Conservation (phyloP, 2,113 vertebrate species). For the Callipepla squamata region DNA sequence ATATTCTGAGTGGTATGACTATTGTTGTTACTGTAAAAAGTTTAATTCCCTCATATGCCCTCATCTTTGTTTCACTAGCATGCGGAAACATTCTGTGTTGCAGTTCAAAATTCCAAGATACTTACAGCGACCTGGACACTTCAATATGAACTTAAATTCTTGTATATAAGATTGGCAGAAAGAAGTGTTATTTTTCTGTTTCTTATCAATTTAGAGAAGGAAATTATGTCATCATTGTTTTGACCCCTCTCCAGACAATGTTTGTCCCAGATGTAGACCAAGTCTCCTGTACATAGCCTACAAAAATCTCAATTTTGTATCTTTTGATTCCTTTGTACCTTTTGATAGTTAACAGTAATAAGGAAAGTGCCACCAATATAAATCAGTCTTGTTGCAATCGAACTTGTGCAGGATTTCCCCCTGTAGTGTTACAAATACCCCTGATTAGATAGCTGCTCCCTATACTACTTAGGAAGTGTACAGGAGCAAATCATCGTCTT, state of each 20-base stretch:
- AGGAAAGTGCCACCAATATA: background rate
- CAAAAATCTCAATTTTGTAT: background rate
- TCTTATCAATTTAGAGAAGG: background rate
- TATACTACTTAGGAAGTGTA: background rate
- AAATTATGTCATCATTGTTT: background rate
- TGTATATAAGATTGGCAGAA: background rate
- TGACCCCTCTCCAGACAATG: background rate
- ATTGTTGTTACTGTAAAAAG: background rate
- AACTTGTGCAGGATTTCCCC: background rate
- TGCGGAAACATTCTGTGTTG: background rate
- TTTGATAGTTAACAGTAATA: background rate
- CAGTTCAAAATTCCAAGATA: background rate
- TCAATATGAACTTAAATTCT: background rate
- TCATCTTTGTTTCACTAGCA: background rate
- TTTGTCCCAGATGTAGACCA: too few relatives aligned
- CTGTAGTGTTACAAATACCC: background rate
- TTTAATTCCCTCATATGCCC: accelerated
- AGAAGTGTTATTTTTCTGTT: background rate
- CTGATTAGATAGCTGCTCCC: background rate
- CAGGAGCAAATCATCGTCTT: background rate
- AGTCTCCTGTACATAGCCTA: background rate
- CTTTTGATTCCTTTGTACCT: background rate
- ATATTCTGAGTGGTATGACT: background rate
- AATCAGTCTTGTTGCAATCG: background rate
- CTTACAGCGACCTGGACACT: background rate